Base-by-base conservation (phyloP, 2,113 vertebrate genomes). In the Psettodes erumei region DNA sequence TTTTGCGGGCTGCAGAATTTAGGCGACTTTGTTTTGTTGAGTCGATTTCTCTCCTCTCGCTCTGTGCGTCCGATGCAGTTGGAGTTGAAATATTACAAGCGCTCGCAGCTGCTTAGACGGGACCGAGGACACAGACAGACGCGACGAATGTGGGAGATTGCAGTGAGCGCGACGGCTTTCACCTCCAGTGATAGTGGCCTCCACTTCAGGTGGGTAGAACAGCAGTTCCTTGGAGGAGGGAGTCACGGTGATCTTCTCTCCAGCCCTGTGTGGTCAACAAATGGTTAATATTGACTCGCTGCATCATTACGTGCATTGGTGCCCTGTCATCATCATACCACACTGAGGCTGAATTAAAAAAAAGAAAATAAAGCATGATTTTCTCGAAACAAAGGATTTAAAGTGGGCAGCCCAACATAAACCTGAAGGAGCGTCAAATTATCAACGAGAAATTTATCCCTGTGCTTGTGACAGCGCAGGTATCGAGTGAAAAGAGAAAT, bases 171-270 rank as follows among this genome's bases (percentile, higher is more conserved):
- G 0, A 15, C 30, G 16, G 12, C 2, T 10, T 76, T 76, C 88
- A 98, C 98, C 98, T 95, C 97, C 97, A 45, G 96, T 98, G 90
- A 99, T 94, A 1, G 96, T 93, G 51, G 96, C 95, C 88, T 99
- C 98, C 59, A 98, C 95, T 71, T 96, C 96, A 28, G 97, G 95
- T 0, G 98, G 98, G 58, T 98, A 97, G 79, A 99, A 99, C 35
- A 99, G 95, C 18, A 99, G 94, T 75, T 99, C 96, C 88, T 96
- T 98, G 18, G 98, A 99, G 1, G 97, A 98, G 0, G 98, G 98
- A 0, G 95, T 98, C 35, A 99, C 97, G 0, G 96, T 97, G 85
- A 99, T 95, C 89, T 95, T 99, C 91, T 99, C 98, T 79, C 98
- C 97, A 79, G 98, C 96, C 75, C 98, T 99, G 71, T 28, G 56